These are phyloP conservation scores for Coptodon rendalli DNA, from an alignment of 2,113 vertebrate species.

Conservation along the genomic window DNA sequence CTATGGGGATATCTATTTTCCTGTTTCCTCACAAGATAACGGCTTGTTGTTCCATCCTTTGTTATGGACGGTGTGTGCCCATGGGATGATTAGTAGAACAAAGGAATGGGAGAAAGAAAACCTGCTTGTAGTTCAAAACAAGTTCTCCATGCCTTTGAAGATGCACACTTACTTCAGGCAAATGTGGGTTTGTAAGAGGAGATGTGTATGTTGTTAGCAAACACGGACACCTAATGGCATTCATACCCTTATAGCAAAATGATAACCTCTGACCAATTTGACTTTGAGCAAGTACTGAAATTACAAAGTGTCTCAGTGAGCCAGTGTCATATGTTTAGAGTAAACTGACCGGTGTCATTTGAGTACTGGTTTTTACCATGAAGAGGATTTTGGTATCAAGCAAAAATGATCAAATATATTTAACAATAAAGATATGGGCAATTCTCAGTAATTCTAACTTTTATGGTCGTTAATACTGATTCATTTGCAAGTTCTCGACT, in stretches of 20 bases:
- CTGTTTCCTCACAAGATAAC: constrained; percentile 71
- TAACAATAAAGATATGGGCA: not conserved
- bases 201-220: not conserved
- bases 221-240: not conserved
- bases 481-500: not conserved
- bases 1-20: constrained; percentile 72
- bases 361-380: not conserved
- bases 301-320: not conserved
- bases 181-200: constrained; percentile 37
- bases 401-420: not conserved
- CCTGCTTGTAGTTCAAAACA: constrained; percentile 72
- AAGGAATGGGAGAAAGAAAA: constrained; percentile 66
- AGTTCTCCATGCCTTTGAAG: constrained; percentile 67
- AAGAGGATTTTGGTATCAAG: not conserved
- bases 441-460: not conserved
- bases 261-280: constrained; percentile 30
- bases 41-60: constrained; percentile 66
- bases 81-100: constrained; percentile 74
- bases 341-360: not conserved
- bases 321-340: not conserved
- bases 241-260: not conserved
- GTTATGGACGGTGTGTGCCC: constrained; percentile 66
- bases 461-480: not conserved
- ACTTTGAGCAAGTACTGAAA: not conserved
- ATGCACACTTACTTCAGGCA: constrained; percentile 56